A percentile compares a stretch with the other conserved stretches of the same genome.
These are phyloP conservation scores for Eristalinus aeneus DNA, from an alignment of 2,888 invertebrate genomes.

Conservation along the genomic window DNA sequence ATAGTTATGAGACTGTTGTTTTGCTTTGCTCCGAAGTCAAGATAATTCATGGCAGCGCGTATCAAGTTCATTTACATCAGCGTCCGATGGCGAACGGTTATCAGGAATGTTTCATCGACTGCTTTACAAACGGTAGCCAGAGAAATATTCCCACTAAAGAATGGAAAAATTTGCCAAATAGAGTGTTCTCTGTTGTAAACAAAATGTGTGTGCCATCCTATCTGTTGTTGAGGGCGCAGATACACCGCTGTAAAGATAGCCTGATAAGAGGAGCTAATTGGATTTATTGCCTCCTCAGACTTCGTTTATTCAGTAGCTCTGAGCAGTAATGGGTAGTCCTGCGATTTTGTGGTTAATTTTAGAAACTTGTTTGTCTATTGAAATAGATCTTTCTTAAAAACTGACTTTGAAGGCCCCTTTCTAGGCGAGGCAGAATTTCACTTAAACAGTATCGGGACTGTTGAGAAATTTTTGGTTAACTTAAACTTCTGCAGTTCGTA, in stretches of 20 bases:
- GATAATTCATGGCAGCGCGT: not conserved
- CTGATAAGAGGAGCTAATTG: not conserved
- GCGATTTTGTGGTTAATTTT: not conserved
- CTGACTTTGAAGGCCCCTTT: too few relatives aligned
- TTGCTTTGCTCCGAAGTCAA: not conserved
- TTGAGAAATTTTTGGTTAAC: too few relatives aligned
- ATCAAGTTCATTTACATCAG: slow-evolving; percentile 30
- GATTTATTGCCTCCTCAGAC: not conserved
- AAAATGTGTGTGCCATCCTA: not conserved
- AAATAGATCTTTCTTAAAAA: not conserved
- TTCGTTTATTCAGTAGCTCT: not conserved
- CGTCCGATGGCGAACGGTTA: slow-evolving; percentile 4
- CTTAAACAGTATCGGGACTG: too few relatives aligned
- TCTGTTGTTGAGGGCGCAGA: not conserved
- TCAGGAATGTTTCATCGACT: slow-evolving; percentile 24
- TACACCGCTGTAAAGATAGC: not conserved
- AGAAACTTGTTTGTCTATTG: not conserved
- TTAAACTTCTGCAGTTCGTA: too few relatives aligned
- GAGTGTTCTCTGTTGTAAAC: not conserved
- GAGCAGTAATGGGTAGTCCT: not conserved
- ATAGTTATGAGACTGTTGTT: not conserved
- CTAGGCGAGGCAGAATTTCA: too few relatives aligned
- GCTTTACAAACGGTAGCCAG: not conserved
- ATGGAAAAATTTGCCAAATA: not conserved
- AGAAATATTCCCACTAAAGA: slow-evolving; percentile 7